Evolutionary conservation across 2,797 vertebrate species (phyloP).

Genomic region (Silurus lanzhouensis): DNA sequence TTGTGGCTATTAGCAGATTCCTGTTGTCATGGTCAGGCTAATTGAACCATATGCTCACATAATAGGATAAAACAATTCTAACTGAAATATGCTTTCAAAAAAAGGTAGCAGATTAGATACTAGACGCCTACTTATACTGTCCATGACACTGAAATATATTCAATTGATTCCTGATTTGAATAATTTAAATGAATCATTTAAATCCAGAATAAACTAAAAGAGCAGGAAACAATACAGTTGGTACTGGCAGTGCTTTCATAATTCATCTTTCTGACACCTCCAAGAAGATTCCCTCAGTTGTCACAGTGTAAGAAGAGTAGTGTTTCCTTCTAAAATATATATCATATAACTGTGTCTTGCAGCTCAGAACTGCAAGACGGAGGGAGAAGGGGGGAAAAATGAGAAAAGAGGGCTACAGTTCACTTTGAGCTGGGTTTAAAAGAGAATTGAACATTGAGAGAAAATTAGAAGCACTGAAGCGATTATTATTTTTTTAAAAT

Average conservation of each 20-base stretch:
- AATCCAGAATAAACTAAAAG: neutral
- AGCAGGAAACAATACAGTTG: neutral
- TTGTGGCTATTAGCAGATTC: neutral
- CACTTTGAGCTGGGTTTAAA: slow-evolving; percentile 28
- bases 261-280: neutral
- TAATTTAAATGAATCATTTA: neutral
- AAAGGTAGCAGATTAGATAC: no score
- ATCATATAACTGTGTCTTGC: slow-evolving; percentile 23
- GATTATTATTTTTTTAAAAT: neutral
- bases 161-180: neutral
- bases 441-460: slow-evolving; percentile 30
- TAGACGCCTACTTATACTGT: no score
- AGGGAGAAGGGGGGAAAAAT: neutral
- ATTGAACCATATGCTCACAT: neutral
- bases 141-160: neutral
- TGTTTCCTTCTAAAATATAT: slow-evolving; percentile 35
- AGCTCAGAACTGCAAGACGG: neutral
- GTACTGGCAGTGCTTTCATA: neutral
- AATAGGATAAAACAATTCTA: no score
- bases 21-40: neutral
- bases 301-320: neutral
- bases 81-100: no score
- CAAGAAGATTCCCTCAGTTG: neutral
- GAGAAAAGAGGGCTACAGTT: neutral
- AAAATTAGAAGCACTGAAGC: slow-evolving; percentile 9